Evolutionary conservation across 2,888 invertebrate species (phyloP).

Genomic region (Dilophus febrilis): DNA sequence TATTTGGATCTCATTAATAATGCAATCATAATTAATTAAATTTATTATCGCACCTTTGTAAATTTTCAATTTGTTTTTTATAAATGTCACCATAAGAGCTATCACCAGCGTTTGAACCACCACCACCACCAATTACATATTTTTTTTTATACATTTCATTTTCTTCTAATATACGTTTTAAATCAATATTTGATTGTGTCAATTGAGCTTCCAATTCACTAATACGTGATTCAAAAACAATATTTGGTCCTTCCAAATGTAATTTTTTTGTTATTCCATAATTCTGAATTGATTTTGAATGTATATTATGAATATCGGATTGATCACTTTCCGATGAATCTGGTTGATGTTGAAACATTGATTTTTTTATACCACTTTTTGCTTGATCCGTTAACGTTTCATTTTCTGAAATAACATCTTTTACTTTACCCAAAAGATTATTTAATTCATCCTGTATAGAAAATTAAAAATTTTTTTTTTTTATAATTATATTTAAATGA

Average conservation of each 20-base stretch:
- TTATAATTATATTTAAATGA: too few relatives aligned
- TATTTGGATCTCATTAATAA: too few relatives aligned
- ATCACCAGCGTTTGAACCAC: slow-evolving; percentile 32
- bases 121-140: slow-evolving; percentile 20
- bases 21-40: too few relatives aligned
- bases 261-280: neutral
- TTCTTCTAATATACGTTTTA: slow-evolving; percentile 54
- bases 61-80: slow-evolving; percentile 49
- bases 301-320: slow-evolving; percentile 4
- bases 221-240: slow-evolving; percentile 69
- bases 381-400: slow-evolving; percentile 64
- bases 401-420: slow-evolving; percentile 72
- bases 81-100: slow-evolving; percentile 37
- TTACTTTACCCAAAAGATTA: slow-evolving; percentile 61
- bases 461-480: too few relatives aligned
- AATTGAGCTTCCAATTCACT: slow-evolving; percentile 72
- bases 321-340: slow-evolving; percentile 40
- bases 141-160: slow-evolving; percentile 35
- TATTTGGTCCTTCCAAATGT: slow-evolving; percentile 54
- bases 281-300: too few relatives aligned
- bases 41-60: slow-evolving; percentile 40
- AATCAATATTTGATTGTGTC: slow-evolving; percentile 57
- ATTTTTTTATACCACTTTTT: slow-evolving; percentile 45
- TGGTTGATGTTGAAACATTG: slow-evolving; percentile 36
- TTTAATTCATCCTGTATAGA: slow-evolving; percentile 52